Base-by-base conservation (phyloP, 2,797 vertebrate species). In the Phalanger gymnotis region DNA sequence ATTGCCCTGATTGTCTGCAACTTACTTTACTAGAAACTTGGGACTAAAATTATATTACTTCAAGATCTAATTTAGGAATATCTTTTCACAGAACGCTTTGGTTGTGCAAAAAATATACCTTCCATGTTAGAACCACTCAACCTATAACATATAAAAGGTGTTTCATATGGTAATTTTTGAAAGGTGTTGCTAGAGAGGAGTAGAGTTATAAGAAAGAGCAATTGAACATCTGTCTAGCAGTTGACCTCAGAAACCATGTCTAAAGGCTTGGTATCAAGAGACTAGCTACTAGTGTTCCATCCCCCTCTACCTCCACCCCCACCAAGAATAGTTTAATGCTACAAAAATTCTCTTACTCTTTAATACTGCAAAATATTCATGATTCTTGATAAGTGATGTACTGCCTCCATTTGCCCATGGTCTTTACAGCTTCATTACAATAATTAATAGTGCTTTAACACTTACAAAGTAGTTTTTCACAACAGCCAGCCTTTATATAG, bases 1-100 rank as follows among this genome's bases (percentile, higher is more conserved):
- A 61, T 81, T 55, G 54, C 56, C 95, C 95, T 94, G 96, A 94
- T 96, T 96, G 97, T 97, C 94, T 89, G 54, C 93, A 97, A 94
- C 0, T 51, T 30, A 10, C 94, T 95, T 97, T 98, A 95, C 97
- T 97, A 94, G 92, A 90, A 94, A 57, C 34, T 95, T 91, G 92
- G 57, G 92, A 93, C 94, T 97, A 93, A 97, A 96, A 57, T 95
- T 95, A 91, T 54, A 95, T 94, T 53, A 92, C 57, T 96, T 90
- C 30, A 57, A 90, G 93, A 97, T 0, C 54, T 95, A 97, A 98
- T 40, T 51, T 92, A 93, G 93, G 95, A 90, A 61, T 94, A 90
- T 54, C 95, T 96, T 96, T 97, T 95, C 95, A 96, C 96, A 58
- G 73, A 81, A 90, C 55, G 95, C 93, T 81, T 95, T 54, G 96